Base-by-base conservation (phyloP, 2,888 invertebrate genomes). In the Pteria penguin region DNA sequence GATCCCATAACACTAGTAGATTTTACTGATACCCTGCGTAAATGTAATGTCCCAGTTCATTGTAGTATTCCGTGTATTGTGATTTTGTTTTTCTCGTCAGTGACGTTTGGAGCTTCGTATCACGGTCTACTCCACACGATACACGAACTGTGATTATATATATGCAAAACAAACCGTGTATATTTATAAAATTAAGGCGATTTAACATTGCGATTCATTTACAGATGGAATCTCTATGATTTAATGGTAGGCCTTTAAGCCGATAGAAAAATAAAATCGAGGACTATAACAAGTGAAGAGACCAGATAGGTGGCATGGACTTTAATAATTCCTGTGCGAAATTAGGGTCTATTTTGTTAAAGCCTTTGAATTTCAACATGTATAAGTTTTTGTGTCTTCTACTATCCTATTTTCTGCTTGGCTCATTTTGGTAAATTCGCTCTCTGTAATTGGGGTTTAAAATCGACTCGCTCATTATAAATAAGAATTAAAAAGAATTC, bases 131-230 rank as follows among this genome's bases (percentile, higher is more conserved):
- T n/a, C n/a, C n/a, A n/a, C n/a, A n/a, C n/a, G n/a, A n/a, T n/a
- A n/a, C n/a, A n/a, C n/a, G 45, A 5, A 14, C 45, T 11, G 45
- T 36, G 45, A 36, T 36, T 36, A 36, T 36, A 36, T 11, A 14
- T 36, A 60, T 60, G 24, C 60, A 60, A 60, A 60, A 60, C 60
- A 60, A 60, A 60, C 26, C 27, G 26, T 14, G 26, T 60, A 60
- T 60, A 60, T 60, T 60, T 60, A 27, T 24, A 60, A 60, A 60
- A 60, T n/a, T 26, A 60, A 60, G 26, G 27, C 24, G 60, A 60
- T 60, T 60, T 60, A 26, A 14, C 60, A 22, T 26, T 60, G 60
- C 26, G 27, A 26, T 60, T 60, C 60, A 60, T 26, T 60, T 26
- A 24, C 57, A 18, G 26, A 60, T 26, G 8, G 26, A 60, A 26